phyloP scores from a whole-genome alignment of 1,140 invertebrate species.

The Drosophila nebulosa region DNA sequence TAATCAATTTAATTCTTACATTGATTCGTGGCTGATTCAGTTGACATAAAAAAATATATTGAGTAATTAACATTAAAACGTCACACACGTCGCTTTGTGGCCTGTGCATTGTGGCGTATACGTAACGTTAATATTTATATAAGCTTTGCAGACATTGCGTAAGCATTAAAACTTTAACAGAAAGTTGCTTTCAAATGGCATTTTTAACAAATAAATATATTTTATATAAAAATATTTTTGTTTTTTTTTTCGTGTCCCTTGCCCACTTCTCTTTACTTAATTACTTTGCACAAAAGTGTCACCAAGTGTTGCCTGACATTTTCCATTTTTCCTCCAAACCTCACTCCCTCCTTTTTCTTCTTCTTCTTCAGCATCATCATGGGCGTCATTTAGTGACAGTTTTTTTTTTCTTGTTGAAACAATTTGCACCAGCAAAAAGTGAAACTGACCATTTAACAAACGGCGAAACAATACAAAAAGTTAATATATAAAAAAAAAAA shows the following conservation, averaged over 20 bases:
- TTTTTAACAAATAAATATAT: neutral
- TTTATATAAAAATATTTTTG: neutral
- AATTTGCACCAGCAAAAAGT: constrained; percentile 44
- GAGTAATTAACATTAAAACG: too few relatives aligned
- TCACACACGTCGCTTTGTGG: too few relatives aligned
- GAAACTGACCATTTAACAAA: constrained; percentile 46
- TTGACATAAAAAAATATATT: too few relatives aligned
- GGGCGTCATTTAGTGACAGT: constrained; percentile 42
- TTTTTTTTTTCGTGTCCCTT: neutral
- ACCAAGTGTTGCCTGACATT: constrained; percentile 39
- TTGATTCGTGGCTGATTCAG: neutral
- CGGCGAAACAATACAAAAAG: constrained; percentile 1
- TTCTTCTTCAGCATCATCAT: constrained; percentile 32
- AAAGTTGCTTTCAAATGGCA: neutral
- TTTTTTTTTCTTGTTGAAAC: constrained; percentile 46
- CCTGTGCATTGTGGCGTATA: neutral
- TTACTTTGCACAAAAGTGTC: constrained; percentile 41
- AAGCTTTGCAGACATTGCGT: neutral
- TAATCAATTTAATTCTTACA: too few relatives aligned
- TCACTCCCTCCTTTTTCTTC: constrained; percentile 14
- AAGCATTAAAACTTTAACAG: neutral
- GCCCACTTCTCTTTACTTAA: constrained; percentile 37
- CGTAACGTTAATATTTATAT: neutral
- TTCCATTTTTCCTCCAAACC: too few relatives aligned
- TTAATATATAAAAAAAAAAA: constrained; percentile 28